These are phyloP conservation scores for Euphonia xanthogaster DNA, from an alignment of 2,797 vertebrate species.

Conservation along the genomic window DNA sequence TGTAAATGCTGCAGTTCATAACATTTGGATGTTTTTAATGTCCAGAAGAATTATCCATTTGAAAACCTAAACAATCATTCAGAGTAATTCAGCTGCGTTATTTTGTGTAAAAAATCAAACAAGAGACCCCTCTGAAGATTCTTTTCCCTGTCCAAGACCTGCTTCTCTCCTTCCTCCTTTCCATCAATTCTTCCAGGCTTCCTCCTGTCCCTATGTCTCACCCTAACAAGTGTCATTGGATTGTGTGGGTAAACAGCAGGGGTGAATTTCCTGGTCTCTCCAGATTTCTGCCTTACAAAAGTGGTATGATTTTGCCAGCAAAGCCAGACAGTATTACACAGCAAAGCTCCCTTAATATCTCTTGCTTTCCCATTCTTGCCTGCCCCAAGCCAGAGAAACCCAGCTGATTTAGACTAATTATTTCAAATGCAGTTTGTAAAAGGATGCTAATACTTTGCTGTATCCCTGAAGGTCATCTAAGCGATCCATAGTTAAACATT, in stretches of 20 bases:
- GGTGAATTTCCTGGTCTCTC: background rate
- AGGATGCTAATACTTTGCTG: constrained; percentile 30
- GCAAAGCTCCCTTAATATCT: background rate
- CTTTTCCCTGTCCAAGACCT: background rate
- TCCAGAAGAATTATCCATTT: background rate
- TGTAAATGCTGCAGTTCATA: background rate
- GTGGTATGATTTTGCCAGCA: background rate
- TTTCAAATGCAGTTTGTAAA: constrained; percentile 53
- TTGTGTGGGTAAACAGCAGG: background rate
- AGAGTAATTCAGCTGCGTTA: background rate
- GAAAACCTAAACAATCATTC: background rate
- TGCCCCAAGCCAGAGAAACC: background rate
- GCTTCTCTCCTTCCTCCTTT: background rate
- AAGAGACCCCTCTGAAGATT: background rate
- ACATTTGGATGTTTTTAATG: background rate
- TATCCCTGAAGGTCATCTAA: constrained; percentile 45
- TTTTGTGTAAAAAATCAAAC: background rate
- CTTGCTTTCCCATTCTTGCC: background rate
- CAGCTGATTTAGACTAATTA: constrained; percentile 38
- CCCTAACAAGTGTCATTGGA: background rate
- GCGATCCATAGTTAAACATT: constrained; percentile 32
- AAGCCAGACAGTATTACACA: background rate
- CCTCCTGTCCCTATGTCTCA: background rate
- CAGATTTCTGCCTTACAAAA: background rate
- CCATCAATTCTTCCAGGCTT: background rate